Evolutionary conservation across 2,888 invertebrate species (phyloP).

Genomic region (Idaea straminata): DNA sequence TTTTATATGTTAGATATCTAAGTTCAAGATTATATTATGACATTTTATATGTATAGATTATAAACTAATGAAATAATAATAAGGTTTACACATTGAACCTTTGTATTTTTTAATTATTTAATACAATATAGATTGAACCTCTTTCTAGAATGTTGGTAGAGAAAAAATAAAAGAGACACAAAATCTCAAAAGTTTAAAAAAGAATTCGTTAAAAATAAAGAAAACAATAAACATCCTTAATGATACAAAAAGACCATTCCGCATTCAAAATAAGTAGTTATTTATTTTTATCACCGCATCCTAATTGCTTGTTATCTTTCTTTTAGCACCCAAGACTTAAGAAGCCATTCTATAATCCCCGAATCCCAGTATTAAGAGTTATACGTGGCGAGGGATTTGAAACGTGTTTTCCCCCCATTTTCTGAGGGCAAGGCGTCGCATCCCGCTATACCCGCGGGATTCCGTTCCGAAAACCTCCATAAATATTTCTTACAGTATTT

Average conservation of each 20-base stretch:
- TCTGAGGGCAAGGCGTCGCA: slow-evolving; percentile 58
- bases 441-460: slow-evolving; percentile 64
- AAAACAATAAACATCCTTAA: slow-evolving; percentile 27
- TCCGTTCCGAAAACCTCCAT: slow-evolving; percentile 77
- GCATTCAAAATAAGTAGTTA: slow-evolving; percentile 38
- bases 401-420: slow-evolving; percentile 72
- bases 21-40: too few relatives aligned
- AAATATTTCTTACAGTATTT: slow-evolving; percentile 79
- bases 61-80: too few relatives aligned
- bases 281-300: slow-evolving; percentile 46
- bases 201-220: slow-evolving; percentile 19
- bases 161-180: slow-evolving; percentile 17
- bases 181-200: slow-evolving; percentile 20
- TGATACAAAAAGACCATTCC: slow-evolving; percentile 29
- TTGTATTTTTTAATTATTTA: not conserved
- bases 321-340: slow-evolving; percentile 71
- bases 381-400: slow-evolving; percentile 73
- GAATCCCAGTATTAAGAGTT: slow-evolving; percentile 77
- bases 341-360: slow-evolving; percentile 73
- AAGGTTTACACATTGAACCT: not conserved
- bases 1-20: not conserved
- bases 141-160: slow-evolving; percentile 8
- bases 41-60: too few relatives aligned
- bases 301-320: slow-evolving; percentile 76
- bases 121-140: not conserved